Base-by-base conservation (phyloP, 1,140 invertebrate genomes). In the Bombus waltoni region DNA sequence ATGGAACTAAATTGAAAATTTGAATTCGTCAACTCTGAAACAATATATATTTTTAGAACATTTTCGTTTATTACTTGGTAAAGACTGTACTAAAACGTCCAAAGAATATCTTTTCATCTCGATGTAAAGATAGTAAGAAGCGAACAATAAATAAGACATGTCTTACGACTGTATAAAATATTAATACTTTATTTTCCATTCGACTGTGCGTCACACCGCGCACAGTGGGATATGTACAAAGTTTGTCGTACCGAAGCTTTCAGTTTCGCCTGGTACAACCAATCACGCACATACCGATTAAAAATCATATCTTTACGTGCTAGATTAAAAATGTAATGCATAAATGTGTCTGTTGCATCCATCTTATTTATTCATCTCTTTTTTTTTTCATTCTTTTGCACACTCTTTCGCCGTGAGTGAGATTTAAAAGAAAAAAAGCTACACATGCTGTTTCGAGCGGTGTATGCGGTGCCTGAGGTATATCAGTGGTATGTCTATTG, bases 181-280 rank as follows among this genome's bases (percentile, higher is more conserved):
- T 87, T 86, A 94, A 93, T 94, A 94, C 92, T 94, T 94, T 94
- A 94, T 94, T 94, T 85, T 91, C 92, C 87, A 93, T 92, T 93
- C 91, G 91, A 89, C 73, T 87, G 88, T 93, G 88, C 91, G 90
- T 75, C 86, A 78, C 81, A 90, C 75, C 71, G 87, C 88, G 87
- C 93, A 89, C 89, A 44, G 42, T 65, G 86, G 89, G 82, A 90
- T 94, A 93, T 93, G 83, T 93, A 94, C 92, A 94, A 85, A 76
- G 73, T 70, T 81, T 70, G 81, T 89, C 72, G 81, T 79, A 87
- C 71, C 84, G 91, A 18, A 3, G 32, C 15, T 59, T 6, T 59
- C 93, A 92, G 90, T 92, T 88, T 89, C 87, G 92, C 83, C 90
- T 87, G 90, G 87, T 92, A 91, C 89, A 93, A 91, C 57, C 6